Evolutionary conservation across 2,113 vertebrate species (phyloP), one percentile per base, ranked within the genome.

Genomic region (Trematomus loennbergii): DNA sequence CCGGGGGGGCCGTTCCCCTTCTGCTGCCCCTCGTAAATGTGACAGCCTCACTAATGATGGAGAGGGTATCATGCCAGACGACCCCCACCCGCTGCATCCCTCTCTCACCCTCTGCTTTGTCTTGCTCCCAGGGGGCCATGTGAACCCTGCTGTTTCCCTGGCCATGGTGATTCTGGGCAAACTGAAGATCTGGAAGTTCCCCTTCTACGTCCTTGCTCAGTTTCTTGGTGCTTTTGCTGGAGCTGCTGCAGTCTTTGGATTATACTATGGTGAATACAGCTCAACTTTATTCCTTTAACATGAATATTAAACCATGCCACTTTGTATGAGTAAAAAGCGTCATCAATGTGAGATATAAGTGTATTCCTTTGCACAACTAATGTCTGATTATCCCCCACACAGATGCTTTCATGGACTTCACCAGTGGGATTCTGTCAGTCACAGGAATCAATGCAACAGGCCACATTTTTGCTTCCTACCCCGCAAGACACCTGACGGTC

Each of bases 391-490:
- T 60, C 87, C 66, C 81, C 86, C 69, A 60, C 86, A 0, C 9
- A 99, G 98, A 99, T 90, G 96, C 96, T 33, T 90, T 99, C 60
- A 97, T 97, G 96, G 92, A 95, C 20, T 98, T 95, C 17, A 97
- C 96, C 13, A 95, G 85, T 5, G 98, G 98, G 66, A 94, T 92
- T 67, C 79, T 99, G 72, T 95, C 96, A 16, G 94, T 97, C 70
- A 95, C 92, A 0, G 98, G 98, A 73, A 97, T 97, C 73, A 98
- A 97, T 1, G 97, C 97, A 75, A 99, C 98, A 3, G 98, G 96
- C 40, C 96, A 96, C 45, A 99, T 99, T 87, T 99, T 99, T 76
- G 97, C 97, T 22, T 99, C 98, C 0, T 99, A 99, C 33, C 98
- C 98, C 16, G 93, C 94, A 55, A 93, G 96, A 0, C 95, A 97